phyloP scores from a whole-genome alignment of 2,888 invertebrate genomes.

The Nemoura dubitans region DNA sequence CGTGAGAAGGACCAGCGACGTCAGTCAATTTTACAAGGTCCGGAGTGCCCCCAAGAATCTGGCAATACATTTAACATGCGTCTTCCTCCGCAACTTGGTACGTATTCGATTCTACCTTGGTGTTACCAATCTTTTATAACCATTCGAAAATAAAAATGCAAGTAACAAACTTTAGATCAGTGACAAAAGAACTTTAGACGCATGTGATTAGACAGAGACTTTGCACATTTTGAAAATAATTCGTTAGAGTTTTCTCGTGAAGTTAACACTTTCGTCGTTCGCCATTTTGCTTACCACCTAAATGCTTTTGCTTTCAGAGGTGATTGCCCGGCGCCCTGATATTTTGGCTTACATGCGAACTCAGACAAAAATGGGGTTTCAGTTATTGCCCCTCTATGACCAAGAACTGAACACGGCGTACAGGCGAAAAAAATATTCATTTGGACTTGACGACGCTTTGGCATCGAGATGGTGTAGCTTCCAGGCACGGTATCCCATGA shows the following conservation, averaged over 20 bases:
- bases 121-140: no score
- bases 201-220: no score
- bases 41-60: neutral
- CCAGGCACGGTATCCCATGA: neutral
- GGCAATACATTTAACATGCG: neutral
- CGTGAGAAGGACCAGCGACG: neutral
- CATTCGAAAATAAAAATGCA: no score
- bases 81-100: no score
- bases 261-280: no score
- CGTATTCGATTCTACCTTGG: no score
- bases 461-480: neutral
- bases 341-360: neutral
- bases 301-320: neutral
- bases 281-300: neutral
- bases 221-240: no score
- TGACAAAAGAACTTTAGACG: no score
- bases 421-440: neutral
- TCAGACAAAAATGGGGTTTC: neutral
- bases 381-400: neutral
- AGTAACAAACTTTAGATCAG: no score
- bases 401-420: neutral
- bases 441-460: neutral
- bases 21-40: neutral
- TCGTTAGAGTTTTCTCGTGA: no score
- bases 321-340: neutral